Base-by-base conservation (phyloP, 2,888 invertebrate species). In the Bugulina stolonifera region DNA sequence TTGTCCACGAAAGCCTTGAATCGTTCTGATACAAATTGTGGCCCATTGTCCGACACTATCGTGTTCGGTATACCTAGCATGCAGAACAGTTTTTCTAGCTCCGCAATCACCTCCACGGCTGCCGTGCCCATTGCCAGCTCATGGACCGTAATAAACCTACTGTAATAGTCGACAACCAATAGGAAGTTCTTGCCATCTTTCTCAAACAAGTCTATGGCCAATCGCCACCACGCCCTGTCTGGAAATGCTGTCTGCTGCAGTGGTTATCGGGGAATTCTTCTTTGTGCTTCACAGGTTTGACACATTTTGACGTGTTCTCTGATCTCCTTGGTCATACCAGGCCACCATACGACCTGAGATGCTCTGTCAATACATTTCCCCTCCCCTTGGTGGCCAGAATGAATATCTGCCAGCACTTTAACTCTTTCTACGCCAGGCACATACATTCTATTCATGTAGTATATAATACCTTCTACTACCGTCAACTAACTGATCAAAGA, bases 31-130 rank as follows among this genome's bases (percentile, higher is more conserved):
- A 34, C 2, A 35, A 29, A 71, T 27, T 71, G 73, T n/a, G 72
- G 73, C 1, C 72, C 73, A 52, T 73, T 73, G 25, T 73, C 73
- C 18, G 35, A 34, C 29, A 71, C 29, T 2, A 73, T 35, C 32
- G 35, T 43, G 2, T 57, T 69, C 22, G 72, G 72, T 23, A 73
- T 69, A 1, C 73, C 72, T 29, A 57, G 52, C 35, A 35, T 73
- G 23, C 57, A 57, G 25, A 57, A 57, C n/a, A 57, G 57, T 5
- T n/a, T 57, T n/a, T 57, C 57, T 25, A 57, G 23, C 25, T 57
- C 23, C n/a, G 5, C 25, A 23, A 57, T 57, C 25, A 57, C 25
- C 10, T 22, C 5, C 25, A 22, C 23, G 18, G 57, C 10, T 18
- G 18, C 5, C 23, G 57, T 57, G 18, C 5, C 14, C 5, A 23